phyloP scores from a whole-genome alignment of 2,797 vertebrate species.

The Botia almorhae region DNA sequence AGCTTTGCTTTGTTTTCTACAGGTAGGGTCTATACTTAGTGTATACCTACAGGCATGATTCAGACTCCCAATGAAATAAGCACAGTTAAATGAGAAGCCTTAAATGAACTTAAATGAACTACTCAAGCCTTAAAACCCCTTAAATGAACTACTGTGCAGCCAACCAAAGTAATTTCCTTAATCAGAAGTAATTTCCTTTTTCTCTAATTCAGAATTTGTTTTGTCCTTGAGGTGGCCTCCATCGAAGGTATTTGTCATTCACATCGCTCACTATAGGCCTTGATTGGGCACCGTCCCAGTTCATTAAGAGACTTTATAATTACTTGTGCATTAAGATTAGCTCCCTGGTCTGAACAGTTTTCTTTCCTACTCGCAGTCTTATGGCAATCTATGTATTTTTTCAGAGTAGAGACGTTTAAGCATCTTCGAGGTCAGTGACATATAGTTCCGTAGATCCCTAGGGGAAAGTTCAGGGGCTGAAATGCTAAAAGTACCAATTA shows the following conservation, averaged over 20 bases:
- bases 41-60: neutral
- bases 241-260: slow-evolving; percentile 41
- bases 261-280: slow-evolving; percentile 31
- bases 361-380: slow-evolving; percentile 31
- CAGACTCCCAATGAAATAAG: neutral
- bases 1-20: slow-evolving; percentile 11
- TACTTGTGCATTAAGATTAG: slow-evolving; percentile 51
- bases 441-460: slow-evolving; percentile 41
- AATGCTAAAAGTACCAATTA: slow-evolving; percentile 53
- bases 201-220: slow-evolving; percentile 7
- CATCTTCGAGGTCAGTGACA: slow-evolving; percentile 57
- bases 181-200: too few species aligned
- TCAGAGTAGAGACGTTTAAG: slow-evolving; percentile 54
- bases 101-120: neutral
- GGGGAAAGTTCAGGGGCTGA: slow-evolving; percentile 26
- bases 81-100: neutral
- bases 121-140: neutral
- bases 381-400: slow-evolving; percentile 50
- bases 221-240: slow-evolving; percentile 45
- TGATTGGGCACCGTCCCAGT: slow-evolving; percentile 45
- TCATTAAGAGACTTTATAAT: slow-evolving; percentile 56
- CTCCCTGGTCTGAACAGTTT: slow-evolving; percentile 43
- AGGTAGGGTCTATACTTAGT: neutral
- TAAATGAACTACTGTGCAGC: neutral
- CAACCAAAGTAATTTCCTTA: neutral